These are phyloP conservation scores for Chloropsis cyanopogon DNA, from an alignment of 2,113 vertebrate species.

Conservation along the genomic window DNA sequence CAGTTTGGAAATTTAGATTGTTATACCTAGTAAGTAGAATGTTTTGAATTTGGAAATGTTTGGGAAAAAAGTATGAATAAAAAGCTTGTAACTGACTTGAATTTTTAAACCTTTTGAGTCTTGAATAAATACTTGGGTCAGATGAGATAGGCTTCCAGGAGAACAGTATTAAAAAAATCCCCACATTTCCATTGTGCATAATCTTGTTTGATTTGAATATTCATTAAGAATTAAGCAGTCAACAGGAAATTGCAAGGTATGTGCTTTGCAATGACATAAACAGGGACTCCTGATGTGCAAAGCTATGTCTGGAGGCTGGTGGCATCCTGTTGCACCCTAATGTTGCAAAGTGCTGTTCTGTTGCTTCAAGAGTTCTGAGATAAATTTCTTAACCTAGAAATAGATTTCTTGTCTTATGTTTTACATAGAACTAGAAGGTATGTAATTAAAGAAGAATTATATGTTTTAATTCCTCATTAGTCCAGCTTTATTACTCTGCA, in stretches of 20 bases:
- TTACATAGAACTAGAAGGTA: background rate
- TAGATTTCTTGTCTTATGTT: background rate
- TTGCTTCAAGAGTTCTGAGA: background rate
- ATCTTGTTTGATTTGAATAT: background rate
- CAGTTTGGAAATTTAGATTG: background rate
- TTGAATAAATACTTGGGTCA: background rate
- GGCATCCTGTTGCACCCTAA: background rate
- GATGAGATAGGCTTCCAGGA: background rate
- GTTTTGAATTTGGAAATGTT: background rate
- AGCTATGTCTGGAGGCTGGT: background rate
- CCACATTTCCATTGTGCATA: background rate
- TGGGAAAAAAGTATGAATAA: background rate
- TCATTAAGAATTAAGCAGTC: background rate
- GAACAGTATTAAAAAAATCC: background rate
- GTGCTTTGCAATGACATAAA: background rate
- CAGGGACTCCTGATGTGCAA: background rate
- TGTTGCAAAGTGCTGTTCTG: background rate
- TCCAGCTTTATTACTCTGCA: background rate
- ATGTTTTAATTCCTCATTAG: background rate
- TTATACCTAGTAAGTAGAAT: background rate
- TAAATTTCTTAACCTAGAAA: background rate
- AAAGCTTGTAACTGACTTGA: background rate
- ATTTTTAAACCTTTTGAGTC: background rate
- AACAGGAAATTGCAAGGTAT: background rate
- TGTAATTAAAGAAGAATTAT: conserved; percentile 13